Base-by-base conservation (phyloP, 30 jellyfish, hydroid and myxozoan genomes). In the Pseudorhiza aurosa region DNA sequence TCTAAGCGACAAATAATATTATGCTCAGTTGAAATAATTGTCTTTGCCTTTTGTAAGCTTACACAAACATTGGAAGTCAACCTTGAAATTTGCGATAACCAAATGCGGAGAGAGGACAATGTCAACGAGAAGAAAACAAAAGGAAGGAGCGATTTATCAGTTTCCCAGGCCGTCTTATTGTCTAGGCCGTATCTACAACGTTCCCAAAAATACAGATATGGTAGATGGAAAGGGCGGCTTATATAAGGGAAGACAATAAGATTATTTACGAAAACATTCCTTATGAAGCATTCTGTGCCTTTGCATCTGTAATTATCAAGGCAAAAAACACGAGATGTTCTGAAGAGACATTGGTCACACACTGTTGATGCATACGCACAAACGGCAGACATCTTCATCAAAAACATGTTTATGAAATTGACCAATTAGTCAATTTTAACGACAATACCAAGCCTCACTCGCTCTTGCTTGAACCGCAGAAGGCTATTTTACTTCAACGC, bases 81-180 rank as follows among this genome's bases (percentile, higher is more conserved):
- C 55, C 69, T 5, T 22, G 64, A 53, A 56, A 36, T 36, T n/a
- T 28, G 57, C 50, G 37, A 35, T n/a, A 55, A 36, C 37, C 55
- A 9, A 35, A 8, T 3, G 19, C 26, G 21, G 29, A 58, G 33
- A 0, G 0, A 4, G 36, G 42, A 64, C 77, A 64, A 40, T 32
- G 26, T 17, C 17, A 32, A 17, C 32, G 29, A 19, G 30, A 30
- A 32, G 19, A 64, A n/a, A 60, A 60, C 75, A 60, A 60, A 60
- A 60, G 21, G n/a, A 26, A 17, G 25, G 2, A 4, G 62, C 12
- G 12, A 47, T 21, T 64, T 35, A 64, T 64, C 77, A 32, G 8
- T 44, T 64, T 64, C 77, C 59, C 77, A 64, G 62, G 77, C 19
- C 33, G 28, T 64, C 59, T 15, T 40, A 21, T 64, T 64, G 77